phyloP scores from a whole-genome alignment of 2,113 vertebrate species.

The Spermophilus dauricus region DNA sequence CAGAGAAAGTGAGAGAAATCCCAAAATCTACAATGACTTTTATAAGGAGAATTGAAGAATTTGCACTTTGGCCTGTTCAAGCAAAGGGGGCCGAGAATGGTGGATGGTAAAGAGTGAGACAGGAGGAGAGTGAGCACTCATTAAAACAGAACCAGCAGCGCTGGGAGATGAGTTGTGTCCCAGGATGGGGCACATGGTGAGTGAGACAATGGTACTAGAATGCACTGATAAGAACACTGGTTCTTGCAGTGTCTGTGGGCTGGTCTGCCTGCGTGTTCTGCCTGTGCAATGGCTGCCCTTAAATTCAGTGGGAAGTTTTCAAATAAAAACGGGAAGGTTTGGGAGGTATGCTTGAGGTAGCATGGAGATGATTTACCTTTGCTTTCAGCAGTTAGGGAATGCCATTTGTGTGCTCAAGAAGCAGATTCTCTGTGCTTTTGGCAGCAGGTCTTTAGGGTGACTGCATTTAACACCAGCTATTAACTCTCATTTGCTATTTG shows the following conservation, averaged over 20 bases:
- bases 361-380: neutral
- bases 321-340: neutral
- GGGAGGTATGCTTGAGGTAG: neutral
- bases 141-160: neutral
- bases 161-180: neutral
- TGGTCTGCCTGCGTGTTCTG: neutral
- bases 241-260: neutral
- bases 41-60: neutral
- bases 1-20: neutral
- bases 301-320: neutral
- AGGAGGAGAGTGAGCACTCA: neutral
- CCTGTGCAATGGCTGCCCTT: neutral
- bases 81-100: neutral
- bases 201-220: neutral
- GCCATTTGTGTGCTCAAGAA: neutral
- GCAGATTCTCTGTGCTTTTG: neutral
- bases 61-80: neutral
- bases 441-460: neutral
- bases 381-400: neutral
- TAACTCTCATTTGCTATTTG: slow-evolving; percentile 55
- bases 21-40: neutral
- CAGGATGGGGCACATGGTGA: neutral
- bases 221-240: neutral
- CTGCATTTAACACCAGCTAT: neutral
- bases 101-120: neutral